Conservation (phyloP, 2,888 invertebrate species). For the Lepidonotus clava region DNA sequence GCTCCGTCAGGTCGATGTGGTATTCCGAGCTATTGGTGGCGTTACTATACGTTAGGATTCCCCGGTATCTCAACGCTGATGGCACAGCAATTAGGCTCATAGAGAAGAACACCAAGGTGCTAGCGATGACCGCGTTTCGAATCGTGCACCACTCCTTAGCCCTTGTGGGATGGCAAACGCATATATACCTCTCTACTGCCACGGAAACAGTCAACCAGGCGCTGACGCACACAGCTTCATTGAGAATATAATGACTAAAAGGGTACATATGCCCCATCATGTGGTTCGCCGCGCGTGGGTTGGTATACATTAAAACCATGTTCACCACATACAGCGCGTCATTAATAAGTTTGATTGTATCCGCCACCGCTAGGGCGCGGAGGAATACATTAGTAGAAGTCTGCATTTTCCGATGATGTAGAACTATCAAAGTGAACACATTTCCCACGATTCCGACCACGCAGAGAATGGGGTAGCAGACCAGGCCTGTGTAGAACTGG, state of each 20-base stretch:
- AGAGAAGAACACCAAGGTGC: conserved; percentile 72
- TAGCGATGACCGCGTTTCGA: conserved; percentile 66
- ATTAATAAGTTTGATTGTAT: conserved; percentile 73
- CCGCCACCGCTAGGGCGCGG: conserved; percentile 72
- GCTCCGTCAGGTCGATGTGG: conserved; percentile 68
- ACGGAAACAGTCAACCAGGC: conserved; percentile 78
- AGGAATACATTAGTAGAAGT: conserved; percentile 76
- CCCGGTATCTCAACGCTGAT: conserved; percentile 72
- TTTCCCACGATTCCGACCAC: conserved; percentile 74
- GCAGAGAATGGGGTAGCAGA: conserved; percentile 73
- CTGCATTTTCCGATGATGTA: conserved; percentile 70
- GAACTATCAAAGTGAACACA: conserved; percentile 70
- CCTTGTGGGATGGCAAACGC: conserved; percentile 73
- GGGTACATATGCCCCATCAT: conserved; percentile 72
- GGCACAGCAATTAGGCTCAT: conserved; percentile 76
- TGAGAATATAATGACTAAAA: conserved; percentile 76
- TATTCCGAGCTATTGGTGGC: conserved; percentile 68
- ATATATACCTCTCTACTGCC: conserved; percentile 76
- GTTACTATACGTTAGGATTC: conserved; percentile 59
- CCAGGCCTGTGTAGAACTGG: conserved; percentile 72
- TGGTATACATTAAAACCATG: conserved; percentile 64
- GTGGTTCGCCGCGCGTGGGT: conserved; percentile 66
- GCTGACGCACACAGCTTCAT: conserved; percentile 72
- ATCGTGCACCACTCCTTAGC: conserved; percentile 72
- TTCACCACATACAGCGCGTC: conserved; percentile 72